Percentiles rank a stretch among this genome's conserved stretches.
Conservation (phyloP, 64 coral and sea anemone genomes). For the Montipora efflorescens region DNA sequence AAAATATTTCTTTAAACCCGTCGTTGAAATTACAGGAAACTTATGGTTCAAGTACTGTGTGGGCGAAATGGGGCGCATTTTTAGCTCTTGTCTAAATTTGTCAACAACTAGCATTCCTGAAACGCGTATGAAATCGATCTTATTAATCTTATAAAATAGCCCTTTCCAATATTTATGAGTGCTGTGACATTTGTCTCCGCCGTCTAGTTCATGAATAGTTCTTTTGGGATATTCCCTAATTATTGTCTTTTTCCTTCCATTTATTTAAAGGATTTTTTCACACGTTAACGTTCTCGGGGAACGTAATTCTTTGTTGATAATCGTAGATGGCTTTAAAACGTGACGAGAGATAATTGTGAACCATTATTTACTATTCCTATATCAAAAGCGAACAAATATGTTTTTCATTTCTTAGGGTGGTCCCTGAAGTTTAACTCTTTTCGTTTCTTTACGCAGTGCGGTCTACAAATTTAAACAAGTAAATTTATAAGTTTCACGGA, state of each 20-base stretch:
- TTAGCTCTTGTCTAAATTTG: constrained; percentile 51
- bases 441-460: not conserved
- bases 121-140: constrained; percentile 2
- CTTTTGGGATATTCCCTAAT: not conserved
- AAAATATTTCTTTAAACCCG: not conserved
- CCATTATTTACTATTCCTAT: constrained; percentile 49
- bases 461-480: constrained; percentile 17
- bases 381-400: constrained; percentile 40
- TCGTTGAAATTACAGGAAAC: constrained; percentile 46
- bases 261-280: not conserved
- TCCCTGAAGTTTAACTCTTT: constrained; percentile 17
- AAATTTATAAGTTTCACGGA: too few relatives aligned
- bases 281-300: not conserved
- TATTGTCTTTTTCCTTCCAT: not conserved
- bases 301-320: constrained; percentile 22
- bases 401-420: not conserved
- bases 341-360: constrained; percentile 39
- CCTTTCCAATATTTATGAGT: not conserved
- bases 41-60: constrained; percentile 32
- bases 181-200: not conserved
- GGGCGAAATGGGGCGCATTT: constrained; percentile 46
- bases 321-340: constrained; percentile 33
- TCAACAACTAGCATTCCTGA: not conserved
- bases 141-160: not conserved
- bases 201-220: not conserved